A percentile compares a stretch with the other conserved stretches of the same genome.
These are phyloP conservation scores for Thaumatotibia leucotreta DNA, from an alignment of 1,140 invertebrate species.

Conservation along the genomic window DNA sequence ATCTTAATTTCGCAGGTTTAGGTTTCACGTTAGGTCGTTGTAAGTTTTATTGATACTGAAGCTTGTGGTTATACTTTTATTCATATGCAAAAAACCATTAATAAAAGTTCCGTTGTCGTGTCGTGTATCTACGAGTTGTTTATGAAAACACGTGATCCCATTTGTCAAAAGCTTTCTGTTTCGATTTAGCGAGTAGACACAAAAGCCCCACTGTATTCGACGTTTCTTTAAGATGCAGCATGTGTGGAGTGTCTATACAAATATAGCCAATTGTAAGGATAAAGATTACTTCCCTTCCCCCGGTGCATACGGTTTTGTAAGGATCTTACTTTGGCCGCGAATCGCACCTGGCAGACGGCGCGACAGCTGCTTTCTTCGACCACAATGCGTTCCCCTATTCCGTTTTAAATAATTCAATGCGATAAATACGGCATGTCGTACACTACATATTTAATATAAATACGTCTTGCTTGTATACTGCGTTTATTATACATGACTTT, in stretches of 20 bases:
- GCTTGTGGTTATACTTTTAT: too few relatives aligned
- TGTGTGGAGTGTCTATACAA: neutral
- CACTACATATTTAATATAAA: neutral
- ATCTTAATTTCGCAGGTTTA: too few relatives aligned
- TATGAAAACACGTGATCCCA: neutral
- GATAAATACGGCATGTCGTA: neutral
- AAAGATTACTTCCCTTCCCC: neutral
- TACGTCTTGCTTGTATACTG: too few relatives aligned
- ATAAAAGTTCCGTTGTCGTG: too few relatives aligned
- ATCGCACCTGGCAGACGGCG: conserved; percentile 26
- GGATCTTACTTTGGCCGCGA: neutral
- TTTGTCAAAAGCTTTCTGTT: neutral
- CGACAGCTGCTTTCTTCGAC: conserved; percentile 25
- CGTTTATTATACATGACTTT: too few relatives aligned
- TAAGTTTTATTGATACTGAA: too few relatives aligned
- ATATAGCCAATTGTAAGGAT: neutral
- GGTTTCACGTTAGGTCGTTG: too few relatives aligned
- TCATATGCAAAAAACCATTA: too few relatives aligned
- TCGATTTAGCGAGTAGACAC: neutral
- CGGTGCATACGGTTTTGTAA: neutral
- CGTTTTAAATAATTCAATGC: conserved; percentile 17
- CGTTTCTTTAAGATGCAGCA: neutral
- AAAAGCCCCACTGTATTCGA: neutral
- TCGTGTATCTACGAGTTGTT: too few relatives aligned
- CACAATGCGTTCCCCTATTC: conserved; percentile 5